phyloP scores from a whole-genome alignment of 2,113 vertebrate genomes.

The Oceanites oceanicus region DNA sequence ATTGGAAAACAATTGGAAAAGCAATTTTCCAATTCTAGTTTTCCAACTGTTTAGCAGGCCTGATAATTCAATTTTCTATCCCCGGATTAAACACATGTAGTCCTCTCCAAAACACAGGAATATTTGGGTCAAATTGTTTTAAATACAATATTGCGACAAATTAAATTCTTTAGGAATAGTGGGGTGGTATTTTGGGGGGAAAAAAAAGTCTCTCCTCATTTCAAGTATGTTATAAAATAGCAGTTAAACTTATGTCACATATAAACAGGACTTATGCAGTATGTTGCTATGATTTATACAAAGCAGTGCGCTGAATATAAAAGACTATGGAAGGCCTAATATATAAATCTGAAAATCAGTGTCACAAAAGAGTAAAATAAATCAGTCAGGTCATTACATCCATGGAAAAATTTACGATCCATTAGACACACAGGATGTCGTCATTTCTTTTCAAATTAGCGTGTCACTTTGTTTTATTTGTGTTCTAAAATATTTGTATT shows the following conservation, averaged over 20 bases:
- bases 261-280: neutral
- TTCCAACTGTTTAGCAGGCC: neutral
- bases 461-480: neutral
- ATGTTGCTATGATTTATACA: neutral
- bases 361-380: neutral
- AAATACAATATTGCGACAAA: neutral
- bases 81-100: neutral
- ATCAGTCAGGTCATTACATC: neutral
- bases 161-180: neutral
- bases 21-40: neutral
- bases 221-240: neutral
- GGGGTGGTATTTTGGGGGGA: neutral
- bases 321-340: neutral
- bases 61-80: neutral
- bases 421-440: neutral
- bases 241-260: neutral
- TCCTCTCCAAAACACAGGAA: neutral
- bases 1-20: neutral
- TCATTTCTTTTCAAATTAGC: neutral
- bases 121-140: neutral
- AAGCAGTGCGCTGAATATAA: neutral
- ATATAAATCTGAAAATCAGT: slow-evolving; percentile 26
- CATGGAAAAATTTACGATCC: neutral
- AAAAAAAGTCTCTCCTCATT: neutral
- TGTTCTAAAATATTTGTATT: neutral